Conservation (phyloP, 2,113 vertebrate genomes). For the Acanthochromis polyacanthus region DNA sequence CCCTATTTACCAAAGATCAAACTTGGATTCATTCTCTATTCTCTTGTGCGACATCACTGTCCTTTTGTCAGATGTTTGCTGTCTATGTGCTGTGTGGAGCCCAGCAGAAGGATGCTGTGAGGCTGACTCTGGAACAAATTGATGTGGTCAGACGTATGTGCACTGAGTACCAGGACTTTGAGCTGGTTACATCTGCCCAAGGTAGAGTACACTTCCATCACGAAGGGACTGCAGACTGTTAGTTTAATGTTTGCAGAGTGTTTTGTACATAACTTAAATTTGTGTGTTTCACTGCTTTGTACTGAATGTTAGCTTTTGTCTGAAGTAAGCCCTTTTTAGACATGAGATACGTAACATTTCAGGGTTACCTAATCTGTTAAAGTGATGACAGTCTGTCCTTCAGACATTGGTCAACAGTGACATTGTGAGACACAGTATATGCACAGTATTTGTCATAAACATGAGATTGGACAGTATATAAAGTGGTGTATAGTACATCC, state of each 20-base stretch:
- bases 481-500: too few relatives aligned
- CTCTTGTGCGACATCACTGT: conserved; percentile 1
- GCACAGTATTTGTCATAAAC: too few relatives aligned
- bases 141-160: conserved; percentile 92
- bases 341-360: too few relatives aligned
- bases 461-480: too few relatives aligned
- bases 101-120: conserved; percentile 91
- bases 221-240: not conserved
- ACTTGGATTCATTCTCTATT: not conserved
- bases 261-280: too few relatives aligned
- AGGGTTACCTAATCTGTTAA: too few relatives aligned
- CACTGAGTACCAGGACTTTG: conserved; percentile 87
- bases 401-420: too few relatives aligned
- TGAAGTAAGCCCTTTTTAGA: not conserved
- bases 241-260: too few relatives aligned
- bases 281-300: not conserved
- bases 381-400: too few relatives aligned
- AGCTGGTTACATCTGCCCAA: conserved; percentile 87
- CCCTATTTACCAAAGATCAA: not conserved
- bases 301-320: not conserved
- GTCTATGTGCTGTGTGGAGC: conserved; percentile 89
- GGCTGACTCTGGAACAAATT: conserved; percentile 93
- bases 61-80: conserved; percentile 89
- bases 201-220: conserved; percentile 77
- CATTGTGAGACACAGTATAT: too few relatives aligned